These are phyloP conservation scores for Cremastinae sp. DNA, from an alignment of 2,888 invertebrate genomes.

Conservation along the genomic window DNA sequence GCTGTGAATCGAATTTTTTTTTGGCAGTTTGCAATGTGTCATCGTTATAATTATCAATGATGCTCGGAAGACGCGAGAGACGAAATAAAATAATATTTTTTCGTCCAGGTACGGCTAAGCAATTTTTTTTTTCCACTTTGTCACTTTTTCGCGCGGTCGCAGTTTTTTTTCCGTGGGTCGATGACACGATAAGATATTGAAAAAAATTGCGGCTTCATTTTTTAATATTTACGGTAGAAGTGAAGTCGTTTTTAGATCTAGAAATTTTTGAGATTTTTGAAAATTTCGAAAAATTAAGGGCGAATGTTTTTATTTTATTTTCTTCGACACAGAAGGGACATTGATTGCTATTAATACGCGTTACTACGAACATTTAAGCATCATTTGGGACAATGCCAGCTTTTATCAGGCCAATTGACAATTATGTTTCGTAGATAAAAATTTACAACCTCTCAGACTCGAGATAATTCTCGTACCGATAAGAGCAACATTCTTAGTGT, in stretches of 20 bases:
- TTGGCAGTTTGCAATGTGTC: conserved; percentile 41
- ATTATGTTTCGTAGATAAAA: conserved; percentile 11
- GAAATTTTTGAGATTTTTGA: too few relatives aligned
- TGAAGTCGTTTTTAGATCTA: too few relatives aligned
- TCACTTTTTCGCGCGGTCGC: too few relatives aligned
- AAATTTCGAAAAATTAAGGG: too few relatives aligned
- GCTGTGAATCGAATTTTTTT: background rate
- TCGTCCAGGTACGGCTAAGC: too few relatives aligned
- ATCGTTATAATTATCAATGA: conserved; percentile 56
- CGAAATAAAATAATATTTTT: background rate
- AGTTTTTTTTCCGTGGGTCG: too few relatives aligned
- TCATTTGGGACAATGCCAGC: conserved; percentile 45
- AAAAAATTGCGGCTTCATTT: too few relatives aligned
- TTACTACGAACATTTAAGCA: conserved; percentile 36
- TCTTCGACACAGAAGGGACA: conserved; percentile 24
- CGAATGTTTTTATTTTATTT: background rate
- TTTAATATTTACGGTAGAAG: too few relatives aligned
- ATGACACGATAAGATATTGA: too few relatives aligned
- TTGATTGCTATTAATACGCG: conserved; percentile 55
- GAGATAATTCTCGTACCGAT: conserved; percentile 12
- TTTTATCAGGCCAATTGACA: conserved; percentile 43
- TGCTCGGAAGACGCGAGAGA: background rate
- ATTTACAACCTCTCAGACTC: background rate
- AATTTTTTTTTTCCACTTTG: too few relatives aligned
- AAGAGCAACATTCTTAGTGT: background rate